Base-by-base conservation (phyloP, 2,888 invertebrate genomes). In the Electrophaes corylata region DNA sequence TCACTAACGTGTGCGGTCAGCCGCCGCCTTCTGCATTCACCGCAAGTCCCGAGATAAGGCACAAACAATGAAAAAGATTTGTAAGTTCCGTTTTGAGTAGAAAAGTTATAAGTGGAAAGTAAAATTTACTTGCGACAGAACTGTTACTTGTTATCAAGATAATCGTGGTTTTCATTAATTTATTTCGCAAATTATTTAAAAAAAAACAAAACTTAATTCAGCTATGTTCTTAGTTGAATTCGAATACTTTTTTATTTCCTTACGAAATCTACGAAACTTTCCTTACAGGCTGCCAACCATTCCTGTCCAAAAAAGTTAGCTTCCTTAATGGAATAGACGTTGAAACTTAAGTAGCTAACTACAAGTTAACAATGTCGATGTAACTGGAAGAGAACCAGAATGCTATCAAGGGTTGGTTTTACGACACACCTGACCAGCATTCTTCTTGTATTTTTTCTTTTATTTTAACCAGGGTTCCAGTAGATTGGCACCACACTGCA, bases 241-340 rank as follows among this genome's bases (percentile, higher is more conserved):
- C 8, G 1, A 18, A 39, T 14, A 39, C 37, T 18, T 33, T 12
- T 35, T 37, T 37, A 37, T 16, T 37, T 16, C 37, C 6, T 41
- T 20, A 20, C 43, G 40, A 14, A 12, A 26, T 43, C 20, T 23
- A 43, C 5, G 18, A 23, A 43, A 43, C 26, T 43, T 43, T 20
- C 12, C 8, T 43, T 14, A 43, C 23, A 43, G 43, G 52, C 52
- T 41, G 58, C 45, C 47, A 43, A 56, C 55, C 53, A 61, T 61
- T 39, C 40, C 14, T 43, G 23, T 52, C 49, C 40, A 46, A 57
- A 58, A 61, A 63, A 43, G 59, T 52, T 64, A 57, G 57, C 61
- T 54, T 59, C 52, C 14, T 40, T 64, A 58, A 67, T 65, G 58
- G 61, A 62, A 60, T 56, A 62, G 60, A 66, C 60, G 64, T 57